A percentile compares a stretch with the other conserved stretches of the same genome.
Conservation (phyloP, 2,888 invertebrate species). For the Harpagoxenus sublaevis region DNA sequence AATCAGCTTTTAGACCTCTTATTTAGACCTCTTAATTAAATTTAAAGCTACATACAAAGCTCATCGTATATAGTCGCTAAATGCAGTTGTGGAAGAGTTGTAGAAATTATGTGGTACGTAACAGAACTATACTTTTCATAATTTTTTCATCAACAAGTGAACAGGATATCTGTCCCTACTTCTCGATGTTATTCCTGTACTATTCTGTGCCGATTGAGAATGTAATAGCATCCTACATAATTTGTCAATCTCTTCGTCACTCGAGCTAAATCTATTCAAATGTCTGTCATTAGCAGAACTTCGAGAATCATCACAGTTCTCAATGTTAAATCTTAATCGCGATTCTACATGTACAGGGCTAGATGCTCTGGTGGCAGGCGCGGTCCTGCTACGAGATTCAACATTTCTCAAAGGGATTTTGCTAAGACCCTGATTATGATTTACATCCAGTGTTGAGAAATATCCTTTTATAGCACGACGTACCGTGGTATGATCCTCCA, state of each 20-base stretch:
- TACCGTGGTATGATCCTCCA: slow-evolving; percentile 79
- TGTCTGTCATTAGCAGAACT: slow-evolving; percentile 69
- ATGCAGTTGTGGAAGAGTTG: slow-evolving; percentile 44
- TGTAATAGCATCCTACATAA: slow-evolving; percentile 77
- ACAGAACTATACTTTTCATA: slow-evolving; percentile 61
- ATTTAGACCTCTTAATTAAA: slow-evolving; percentile 19
- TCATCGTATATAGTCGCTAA: slow-evolving; percentile 33
- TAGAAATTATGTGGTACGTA: slow-evolving; percentile 19
- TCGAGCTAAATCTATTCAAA: slow-evolving; percentile 81
- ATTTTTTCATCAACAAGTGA: slow-evolving; percentile 78
- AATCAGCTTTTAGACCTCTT: neutral
- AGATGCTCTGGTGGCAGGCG: slow-evolving; percentile 84
- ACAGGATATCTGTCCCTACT: slow-evolving; percentile 77
- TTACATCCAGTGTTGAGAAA: slow-evolving; percentile 81
- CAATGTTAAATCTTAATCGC: slow-evolving; percentile 76
- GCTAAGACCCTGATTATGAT: slow-evolving; percentile 84
- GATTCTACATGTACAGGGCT: slow-evolving; percentile 81
- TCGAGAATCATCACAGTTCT: slow-evolving; percentile 59
- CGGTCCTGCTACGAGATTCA: slow-evolving; percentile 83
- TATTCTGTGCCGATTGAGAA: slow-evolving; percentile 67
- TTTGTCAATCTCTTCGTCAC: slow-evolving; percentile 83
- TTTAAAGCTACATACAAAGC: slow-evolving; percentile 33
- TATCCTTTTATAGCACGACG: slow-evolving; percentile 72
- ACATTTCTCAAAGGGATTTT: slow-evolving; percentile 83
- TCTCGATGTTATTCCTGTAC: slow-evolving; percentile 46